Percentiles rank a stretch among this genome's conserved stretches.
These are phyloP conservation scores for Protosalanx chinensis DNA, from an alignment of 2,797 vertebrate genomes.

Conservation along the genomic window DNA sequence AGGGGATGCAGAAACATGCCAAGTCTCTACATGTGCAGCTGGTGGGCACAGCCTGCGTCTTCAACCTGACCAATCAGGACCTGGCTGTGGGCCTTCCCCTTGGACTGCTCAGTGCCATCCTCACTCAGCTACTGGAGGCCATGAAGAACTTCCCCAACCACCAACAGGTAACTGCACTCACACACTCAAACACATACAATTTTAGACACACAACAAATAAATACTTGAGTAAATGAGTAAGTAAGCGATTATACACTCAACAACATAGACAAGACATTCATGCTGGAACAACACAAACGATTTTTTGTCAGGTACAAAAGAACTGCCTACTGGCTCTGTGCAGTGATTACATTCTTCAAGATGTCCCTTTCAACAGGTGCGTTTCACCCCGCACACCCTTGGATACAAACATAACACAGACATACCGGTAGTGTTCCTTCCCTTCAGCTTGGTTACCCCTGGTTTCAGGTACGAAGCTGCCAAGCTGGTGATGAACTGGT, in stretches of 20 bases:
- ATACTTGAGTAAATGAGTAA: not conserved
- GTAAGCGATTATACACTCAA: not conserved
- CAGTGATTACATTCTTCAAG: slow-evolving; percentile 90
- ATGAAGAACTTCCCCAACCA: slow-evolving; percentile 91
- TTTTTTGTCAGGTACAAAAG: slow-evolving; percentile 81
- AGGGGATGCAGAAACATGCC: slow-evolving; percentile 86
- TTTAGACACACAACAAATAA: not conserved
- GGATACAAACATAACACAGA: too few relatives aligned
- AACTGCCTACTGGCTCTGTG: slow-evolving; percentile 91
- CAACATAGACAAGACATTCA: slow-evolving; percentile 7
- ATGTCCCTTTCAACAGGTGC: slow-evolving; percentile 85
- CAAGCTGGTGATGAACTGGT: slow-evolving; percentile 90
- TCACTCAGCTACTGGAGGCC: slow-evolving; percentile 80
- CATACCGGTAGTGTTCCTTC: too few relatives aligned
- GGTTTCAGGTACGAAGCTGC: slow-evolving; percentile 84
- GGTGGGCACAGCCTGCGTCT: slow-evolving; percentile 86
- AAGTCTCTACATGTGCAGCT: slow-evolving; percentile 84
- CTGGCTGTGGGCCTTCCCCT: slow-evolving; percentile 82
- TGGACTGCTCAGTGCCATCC: slow-evolving; percentile 80
- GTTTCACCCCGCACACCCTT: not conserved
- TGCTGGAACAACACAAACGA: not conserved
- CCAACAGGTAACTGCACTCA: slow-evolving; percentile 76
- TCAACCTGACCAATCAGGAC: slow-evolving; percentile 87
- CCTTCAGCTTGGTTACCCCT: slow-evolving; percentile 2
- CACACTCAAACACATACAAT: not conserved